Evolutionary conservation across 2,113 vertebrate genomes (phyloP), one percentile per base, ranked within the genome.

Genomic region (Scortum barcoo): DNA sequence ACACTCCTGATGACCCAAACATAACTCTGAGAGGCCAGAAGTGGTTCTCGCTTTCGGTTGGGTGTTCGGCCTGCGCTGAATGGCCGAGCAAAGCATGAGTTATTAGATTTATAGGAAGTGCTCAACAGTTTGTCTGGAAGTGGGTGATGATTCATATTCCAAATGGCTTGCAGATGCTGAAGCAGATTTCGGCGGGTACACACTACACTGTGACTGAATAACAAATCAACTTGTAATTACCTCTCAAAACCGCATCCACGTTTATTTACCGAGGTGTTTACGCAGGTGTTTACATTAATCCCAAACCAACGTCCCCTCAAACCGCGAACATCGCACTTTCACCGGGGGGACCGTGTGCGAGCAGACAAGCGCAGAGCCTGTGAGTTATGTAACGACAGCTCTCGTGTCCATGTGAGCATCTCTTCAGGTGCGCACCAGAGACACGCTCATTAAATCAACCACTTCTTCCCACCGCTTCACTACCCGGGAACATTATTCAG

Each of bases 141-240:
- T 83, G 76, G 80, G 66, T 78, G 90, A 90, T 90, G 92, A 90
- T 85, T 92, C 88, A 90, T 84, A 67, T 87, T 88, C 71, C 74
- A 87, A 90, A 93, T 91, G 76, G 77, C 48, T 91, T 87, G 67
- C 92, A 92, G 86, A 91, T 89, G 91, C 80, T 74, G 65, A 1
- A 75, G 80, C 79, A 81, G 58, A 78, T 78, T 76, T 87, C 40
- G 24, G 24, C 33, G 42, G 84, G 85, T 74, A 83, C 71, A 76
- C 22, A 61, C 65, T 67, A 76, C 22, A 61, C 65, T 67, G 83
- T 16, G 76, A 87, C 67, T 53, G 53, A 82, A 79, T 40, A 83
- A 81, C 88, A 78, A 84, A 86, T 87, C 78, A 85, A 68, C n/a
- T 78, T 62, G 24, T 69, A 80, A 88, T 89, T 83, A 78, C 80